phyloP scores from a whole-genome alignment of 2,888 invertebrate species.

The Protodeltote pygarga region DNA sequence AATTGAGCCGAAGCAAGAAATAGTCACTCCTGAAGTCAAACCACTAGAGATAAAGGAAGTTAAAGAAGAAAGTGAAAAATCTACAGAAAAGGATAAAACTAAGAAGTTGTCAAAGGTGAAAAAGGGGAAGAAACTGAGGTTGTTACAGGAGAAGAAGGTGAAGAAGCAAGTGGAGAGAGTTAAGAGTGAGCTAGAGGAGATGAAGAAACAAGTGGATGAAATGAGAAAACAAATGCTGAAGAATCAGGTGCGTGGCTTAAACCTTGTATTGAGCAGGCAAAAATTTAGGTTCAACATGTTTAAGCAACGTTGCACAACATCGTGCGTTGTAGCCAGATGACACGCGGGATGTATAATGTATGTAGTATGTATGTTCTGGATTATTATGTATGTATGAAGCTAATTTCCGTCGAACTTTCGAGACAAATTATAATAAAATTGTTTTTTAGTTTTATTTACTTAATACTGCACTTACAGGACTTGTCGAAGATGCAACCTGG shows the following conservation, averaged over 20 bases:
- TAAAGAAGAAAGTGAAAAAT: constrained; percentile 2
- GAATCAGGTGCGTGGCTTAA: no score
- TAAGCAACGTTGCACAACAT: no score
- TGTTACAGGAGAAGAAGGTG: constrained; percentile 60
- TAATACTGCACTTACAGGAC: no score
- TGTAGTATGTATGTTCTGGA: no score
- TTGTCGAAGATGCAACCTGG: constrained; percentile 42
- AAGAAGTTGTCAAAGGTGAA: constrained; percentile 66
- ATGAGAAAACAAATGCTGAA: constrained; percentile 74
- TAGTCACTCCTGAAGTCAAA: constrained; percentile 7
- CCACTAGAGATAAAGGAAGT: constrained; percentile 1
- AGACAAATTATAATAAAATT: no score
- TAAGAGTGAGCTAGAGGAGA: constrained; percentile 70
- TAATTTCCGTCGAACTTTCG: no score
- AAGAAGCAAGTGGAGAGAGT: constrained; percentile 75
- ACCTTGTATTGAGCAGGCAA: no score
- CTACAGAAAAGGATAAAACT: constrained; percentile 33
- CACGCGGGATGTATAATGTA: no score
- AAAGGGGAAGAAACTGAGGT: constrained; percentile 51
- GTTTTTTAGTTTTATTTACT: no score
- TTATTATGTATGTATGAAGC: no score
- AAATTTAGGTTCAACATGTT: no score
- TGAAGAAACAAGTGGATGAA: constrained; percentile 75
- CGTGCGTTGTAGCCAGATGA: no score
- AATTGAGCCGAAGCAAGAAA: constrained; percentile 49